phyloP scores from a whole-genome alignment of 2,797 vertebrate species.

The Telmatherina bonti region DNA sequence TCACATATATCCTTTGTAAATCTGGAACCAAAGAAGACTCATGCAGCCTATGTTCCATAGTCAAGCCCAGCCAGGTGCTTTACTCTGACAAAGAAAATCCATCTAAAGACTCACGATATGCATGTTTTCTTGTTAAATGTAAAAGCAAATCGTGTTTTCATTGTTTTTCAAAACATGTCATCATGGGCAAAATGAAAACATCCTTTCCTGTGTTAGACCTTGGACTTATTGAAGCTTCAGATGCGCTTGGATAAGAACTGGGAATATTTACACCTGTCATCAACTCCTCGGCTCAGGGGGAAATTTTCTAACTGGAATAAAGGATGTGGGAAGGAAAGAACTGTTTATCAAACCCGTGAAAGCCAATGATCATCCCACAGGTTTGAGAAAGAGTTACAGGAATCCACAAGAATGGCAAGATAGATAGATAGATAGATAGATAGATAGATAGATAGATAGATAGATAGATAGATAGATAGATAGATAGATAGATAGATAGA shows the following conservation, averaged over 20 bases:
- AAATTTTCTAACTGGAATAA: slow-evolving; percentile 32
- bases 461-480: too few species aligned
- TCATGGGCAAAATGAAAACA: slow-evolving; percentile 13
- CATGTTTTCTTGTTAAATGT: background rate
- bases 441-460: too few species aligned
- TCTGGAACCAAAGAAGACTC: background rate
- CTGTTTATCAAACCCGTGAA: background rate
- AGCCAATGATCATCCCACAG: too few species aligned
- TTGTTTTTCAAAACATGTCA: too few species aligned
- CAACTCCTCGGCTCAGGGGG: slow-evolving; percentile 20
- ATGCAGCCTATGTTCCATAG: background rate
- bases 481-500: too few species aligned
- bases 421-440: too few species aligned
- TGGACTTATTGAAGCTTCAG: slow-evolving; percentile 32
- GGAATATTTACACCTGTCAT: slow-evolving; percentile 44
- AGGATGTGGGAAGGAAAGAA: slow-evolving; percentile 42
- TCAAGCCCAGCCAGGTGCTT: background rate
- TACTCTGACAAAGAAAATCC: too few species aligned
- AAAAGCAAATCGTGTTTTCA: slow-evolving; percentile 15
- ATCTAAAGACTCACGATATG: background rate
- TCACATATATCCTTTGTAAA: too few species aligned
- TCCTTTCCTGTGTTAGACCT: slow-evolving; percentile 47
- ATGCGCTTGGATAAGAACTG: slow-evolving; percentile 7
- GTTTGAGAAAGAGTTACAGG: too few species aligned
- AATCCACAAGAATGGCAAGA: too few species aligned